Evolutionary conservation across 2,888 invertebrate species (phyloP).

Genomic region (Amphimallon solstitiale): DNA sequence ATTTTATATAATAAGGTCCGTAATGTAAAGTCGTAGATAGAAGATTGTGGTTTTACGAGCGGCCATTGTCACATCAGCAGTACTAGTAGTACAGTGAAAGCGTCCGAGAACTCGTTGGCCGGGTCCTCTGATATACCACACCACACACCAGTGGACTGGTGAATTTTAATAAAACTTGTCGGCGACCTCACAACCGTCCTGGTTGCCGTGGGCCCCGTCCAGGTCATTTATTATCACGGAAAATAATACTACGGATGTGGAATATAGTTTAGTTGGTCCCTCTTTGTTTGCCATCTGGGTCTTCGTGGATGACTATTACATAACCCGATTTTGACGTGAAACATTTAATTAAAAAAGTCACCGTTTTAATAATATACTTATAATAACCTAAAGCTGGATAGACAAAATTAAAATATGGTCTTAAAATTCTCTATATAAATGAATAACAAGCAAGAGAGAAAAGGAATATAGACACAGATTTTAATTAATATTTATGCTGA

Average conservation of each 20-base stretch:
- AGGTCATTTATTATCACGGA: constrained; percentile 45
- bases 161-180: constrained; percentile 52
- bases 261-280: constrained; percentile 15
- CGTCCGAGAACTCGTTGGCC: too few species aligned
- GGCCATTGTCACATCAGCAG: constrained; percentile 55
- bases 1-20: constrained; percentile 28
- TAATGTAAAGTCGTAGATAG: constrained; percentile 29
- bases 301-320: not conserved
- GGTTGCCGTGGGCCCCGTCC: constrained; percentile 43
- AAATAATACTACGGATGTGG: constrained; percentile 18
- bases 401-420: constrained; percentile 6
- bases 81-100: constrained; percentile 20
- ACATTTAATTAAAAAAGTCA: constrained; percentile 29
- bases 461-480: too few species aligned
- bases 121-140: too few species aligned
- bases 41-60: constrained; percentile 50
- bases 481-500: too few species aligned
- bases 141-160: constrained; percentile 40
- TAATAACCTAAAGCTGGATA: not conserved
- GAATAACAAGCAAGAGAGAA: too few species aligned
- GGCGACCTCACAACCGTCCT: constrained; percentile 39
- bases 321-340: constrained; percentile 4
- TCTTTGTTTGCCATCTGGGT: constrained; percentile 22
- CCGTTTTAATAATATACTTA: not conserved
- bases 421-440: too few species aligned